Conservation (phyloP, 1,140 invertebrate species). For the Trichogramma pretiosum region DNA sequence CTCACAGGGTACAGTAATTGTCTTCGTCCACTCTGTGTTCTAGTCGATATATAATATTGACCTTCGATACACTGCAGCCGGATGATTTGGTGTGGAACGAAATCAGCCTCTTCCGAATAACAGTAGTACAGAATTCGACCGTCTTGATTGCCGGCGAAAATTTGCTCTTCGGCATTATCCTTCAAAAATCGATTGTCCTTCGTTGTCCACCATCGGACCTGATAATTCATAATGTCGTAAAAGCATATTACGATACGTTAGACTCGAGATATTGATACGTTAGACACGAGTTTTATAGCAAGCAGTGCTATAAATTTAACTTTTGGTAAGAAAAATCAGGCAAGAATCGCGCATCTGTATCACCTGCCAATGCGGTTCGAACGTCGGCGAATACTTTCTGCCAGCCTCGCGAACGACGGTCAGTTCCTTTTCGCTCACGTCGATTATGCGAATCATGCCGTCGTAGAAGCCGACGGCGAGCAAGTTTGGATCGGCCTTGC, state of each 20-base stretch:
- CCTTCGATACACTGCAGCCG: slow-evolving; percentile 54
- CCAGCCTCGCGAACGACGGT: slow-evolving; percentile 48
- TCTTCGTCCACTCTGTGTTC: too few species aligned
- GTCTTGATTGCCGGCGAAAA: slow-evolving; percentile 35
- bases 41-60: too few species aligned
- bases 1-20: too few species aligned
- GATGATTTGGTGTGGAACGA: slow-evolving; percentile 52
- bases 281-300: too few species aligned
- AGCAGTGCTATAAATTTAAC: too few species aligned
- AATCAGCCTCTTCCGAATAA: slow-evolving; percentile 41
- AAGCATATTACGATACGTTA: too few species aligned
- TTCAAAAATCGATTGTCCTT: too few species aligned
- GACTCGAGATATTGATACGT: too few species aligned
- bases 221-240: too few species aligned
- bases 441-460: slow-evolving; percentile 65
- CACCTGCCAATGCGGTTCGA: slow-evolving; percentile 57
- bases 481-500: slow-evolving; percentile 57
- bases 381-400: slow-evolving; percentile 48
- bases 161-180: too few species aligned
- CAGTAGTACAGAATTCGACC: slow-evolving; percentile 32
- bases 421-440: slow-evolving; percentile 50
- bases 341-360: too few species aligned
- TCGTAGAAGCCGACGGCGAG: slow-evolving; percentile 72
- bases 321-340: slow-evolving; percentile 1
- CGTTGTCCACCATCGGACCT: slow-evolving; percentile 42